Evolutionary conservation across 2,113 vertebrate genomes (phyloP), one percentile per base, ranked within the genome.

Genomic region (Muntiacus reevesi): DNA sequence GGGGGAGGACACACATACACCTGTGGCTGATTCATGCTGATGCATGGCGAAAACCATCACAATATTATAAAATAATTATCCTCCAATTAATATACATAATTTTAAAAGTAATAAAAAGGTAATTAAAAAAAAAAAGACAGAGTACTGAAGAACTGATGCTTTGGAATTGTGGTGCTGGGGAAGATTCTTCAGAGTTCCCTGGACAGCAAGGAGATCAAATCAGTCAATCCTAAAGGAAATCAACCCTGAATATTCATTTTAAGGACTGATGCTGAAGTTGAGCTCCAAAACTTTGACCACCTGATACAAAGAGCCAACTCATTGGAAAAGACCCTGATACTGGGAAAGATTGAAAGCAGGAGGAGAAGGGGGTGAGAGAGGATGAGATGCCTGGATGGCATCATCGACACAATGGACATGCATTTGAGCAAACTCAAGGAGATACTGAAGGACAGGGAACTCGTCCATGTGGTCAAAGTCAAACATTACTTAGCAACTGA

Each of bases 1-100:
- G 9, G 17, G 17, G 17, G 3, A 9, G n/a, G 17, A 2, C 2
- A 21, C 0, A 40, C 2, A 2, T 71, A 71, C 4, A 71, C 19
- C 67, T 40, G 67, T 40, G n/a, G n/a, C 67, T 23, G n/a, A 71
- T 71, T 71, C 67, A 71, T 71, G 67, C 2, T 40, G 67, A 71
- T 71, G 67, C 23, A 71, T 40, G n/a, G 67, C 67, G 23, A 71
- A 71, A 71, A 40, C 5, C 19, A 71, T 23, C 19, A 71, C 9
- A 40, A 40, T 71, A 40, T 71, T 40, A 71, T 71, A 71, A 36
- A 71, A 12, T 23, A 40, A 71, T 40, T 40, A 40, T 71, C 67
- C 67, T 71, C 5, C 19, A 71, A 71, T 71, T 40, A 40, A 71
- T 71, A 71, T 40, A 71, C 23, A 40, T 71, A 71, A 12, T 40